A percentile compares a stretch with the other conserved stretches of the same genome.
phyloP scores from a whole-genome alignment of 2,888 invertebrate species.

The Geotrupes spiniger region DNA sequence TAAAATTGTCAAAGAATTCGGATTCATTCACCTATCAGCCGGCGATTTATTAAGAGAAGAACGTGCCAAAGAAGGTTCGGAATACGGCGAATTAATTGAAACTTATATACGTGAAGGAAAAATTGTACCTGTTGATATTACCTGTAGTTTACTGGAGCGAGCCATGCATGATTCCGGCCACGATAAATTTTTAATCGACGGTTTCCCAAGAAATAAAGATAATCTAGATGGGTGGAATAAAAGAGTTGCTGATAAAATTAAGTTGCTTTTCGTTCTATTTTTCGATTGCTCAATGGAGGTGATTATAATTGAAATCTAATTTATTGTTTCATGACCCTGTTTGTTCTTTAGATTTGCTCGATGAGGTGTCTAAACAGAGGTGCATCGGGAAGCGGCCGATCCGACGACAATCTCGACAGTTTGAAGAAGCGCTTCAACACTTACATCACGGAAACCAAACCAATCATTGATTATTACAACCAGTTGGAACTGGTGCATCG shows the following conservation, averaged over 20 bases:
- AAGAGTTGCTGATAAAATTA: conserved; percentile 78
- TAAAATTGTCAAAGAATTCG: conserved; percentile 77
- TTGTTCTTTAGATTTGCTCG: conserved; percentile 62
- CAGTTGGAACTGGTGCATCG: conserved; percentile 66
- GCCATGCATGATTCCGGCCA: conserved; percentile 69
- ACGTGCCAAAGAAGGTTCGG: conserved; percentile 76
- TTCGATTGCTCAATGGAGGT: conserved; percentile 83
- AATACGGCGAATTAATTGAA: conserved; percentile 90
- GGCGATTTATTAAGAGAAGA: conserved; percentile 95
- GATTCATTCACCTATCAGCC: conserved; percentile 82
- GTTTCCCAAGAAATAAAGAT: conserved; percentile 96
- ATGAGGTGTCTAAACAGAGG: conserved; percentile 84
- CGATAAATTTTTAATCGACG: conserved; percentile 89
- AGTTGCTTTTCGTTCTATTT: conserved; percentile 84
- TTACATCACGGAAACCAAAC: conserved; percentile 81
- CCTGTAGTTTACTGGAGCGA: conserved; percentile 89
- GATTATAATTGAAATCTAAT: conserved; percentile 16
- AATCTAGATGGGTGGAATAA: conserved; percentile 94
- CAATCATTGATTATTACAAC: conserved; percentile 84
- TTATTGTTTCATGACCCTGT: conserved; percentile 10
- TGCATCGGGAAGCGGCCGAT: conserved; percentile 83
- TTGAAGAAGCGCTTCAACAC: conserved; percentile 84
- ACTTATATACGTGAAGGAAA: conserved; percentile 87
- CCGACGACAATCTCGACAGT: conserved; percentile 91
- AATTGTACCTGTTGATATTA: conserved; percentile 98